These are phyloP conservation scores for Sitta europaea DNA, from an alignment of 2,113 vertebrate genomes.

Conservation along the genomic window DNA sequence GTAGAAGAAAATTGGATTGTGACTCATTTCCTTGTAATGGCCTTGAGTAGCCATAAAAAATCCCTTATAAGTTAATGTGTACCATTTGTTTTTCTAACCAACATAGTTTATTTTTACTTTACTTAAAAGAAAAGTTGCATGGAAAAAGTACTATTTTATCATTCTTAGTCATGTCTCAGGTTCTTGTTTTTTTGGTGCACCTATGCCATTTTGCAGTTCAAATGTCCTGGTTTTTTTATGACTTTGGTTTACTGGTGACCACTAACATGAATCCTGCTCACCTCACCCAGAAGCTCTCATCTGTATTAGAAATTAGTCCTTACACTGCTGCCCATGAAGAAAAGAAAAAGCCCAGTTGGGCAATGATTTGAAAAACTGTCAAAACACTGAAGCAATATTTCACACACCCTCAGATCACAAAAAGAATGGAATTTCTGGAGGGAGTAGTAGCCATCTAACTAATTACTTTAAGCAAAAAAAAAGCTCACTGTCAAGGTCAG, in stretches of 20 bases:
- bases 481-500: constrained; percentile 3
- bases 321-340: neutral
- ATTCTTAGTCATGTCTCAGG: neutral
- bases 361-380: neutral
- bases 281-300: neutral
- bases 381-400: neutral
- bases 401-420: neutral
- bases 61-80: accelerated
- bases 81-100: neutral
- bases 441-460: neutral
- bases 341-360: neutral
- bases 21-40: neutral
- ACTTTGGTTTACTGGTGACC: neutral
- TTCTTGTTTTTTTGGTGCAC: neutral
- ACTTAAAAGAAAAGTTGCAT: neutral
- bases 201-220: neutral
- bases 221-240: neutral
- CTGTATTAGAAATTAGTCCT: neutral
- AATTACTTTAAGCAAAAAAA: constrained; percentile 22
- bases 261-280: neutral
- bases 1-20: neutral
- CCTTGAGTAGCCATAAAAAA: neutral
- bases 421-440: neutral
- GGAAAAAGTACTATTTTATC: neutral
- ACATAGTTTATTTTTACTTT: neutral